Evolutionary conservation across 1,140 invertebrate genomes (phyloP).

Genomic region (Phymastichus coffea): DNA sequence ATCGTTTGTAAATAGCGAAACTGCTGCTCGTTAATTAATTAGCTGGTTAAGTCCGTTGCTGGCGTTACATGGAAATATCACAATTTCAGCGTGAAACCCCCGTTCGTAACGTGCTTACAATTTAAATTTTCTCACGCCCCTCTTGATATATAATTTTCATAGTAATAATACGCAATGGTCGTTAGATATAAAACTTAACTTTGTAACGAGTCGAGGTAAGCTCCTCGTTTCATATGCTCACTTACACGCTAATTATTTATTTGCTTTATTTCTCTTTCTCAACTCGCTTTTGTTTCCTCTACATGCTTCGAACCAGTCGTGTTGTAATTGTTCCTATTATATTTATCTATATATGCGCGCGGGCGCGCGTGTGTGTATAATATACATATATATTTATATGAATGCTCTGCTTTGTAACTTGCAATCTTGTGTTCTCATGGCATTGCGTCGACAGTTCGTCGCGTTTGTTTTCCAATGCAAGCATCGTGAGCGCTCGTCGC

Average conservation of each 20-base stretch:
- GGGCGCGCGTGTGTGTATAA: too few species aligned
- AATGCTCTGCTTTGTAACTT: too few species aligned
- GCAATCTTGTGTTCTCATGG: too few species aligned
- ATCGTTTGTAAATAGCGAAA: too few species aligned
- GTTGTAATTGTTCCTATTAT: conserved; percentile 1
- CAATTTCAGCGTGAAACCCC: conserved; percentile 19
- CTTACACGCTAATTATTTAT: neutral
- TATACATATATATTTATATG: too few species aligned
- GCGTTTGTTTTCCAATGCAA: too few species aligned
- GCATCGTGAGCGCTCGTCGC: too few species aligned
- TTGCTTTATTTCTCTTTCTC: conserved; percentile 1
- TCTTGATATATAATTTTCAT: too few species aligned
- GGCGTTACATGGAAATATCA: conserved; percentile 18
- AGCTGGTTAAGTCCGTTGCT: neutral
- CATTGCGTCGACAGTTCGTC: too few species aligned
- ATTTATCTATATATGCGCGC: neutral
- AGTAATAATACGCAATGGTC: conserved; percentile 12
- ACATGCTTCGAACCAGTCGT: conserved; percentile 13
- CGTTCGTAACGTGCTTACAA: neutral
- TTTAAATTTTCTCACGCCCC: too few species aligned
- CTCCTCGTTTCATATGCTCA: neutral
- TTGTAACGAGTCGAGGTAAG: conserved; percentile 3
- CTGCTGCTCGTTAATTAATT: too few species aligned
- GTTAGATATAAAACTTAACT: conserved; percentile 20
- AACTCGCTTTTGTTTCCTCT: neutral